These are phyloP conservation scores for Chironomus riparius DNA, from an alignment of 2,888 invertebrate species.

Conservation along the genomic window DNA sequence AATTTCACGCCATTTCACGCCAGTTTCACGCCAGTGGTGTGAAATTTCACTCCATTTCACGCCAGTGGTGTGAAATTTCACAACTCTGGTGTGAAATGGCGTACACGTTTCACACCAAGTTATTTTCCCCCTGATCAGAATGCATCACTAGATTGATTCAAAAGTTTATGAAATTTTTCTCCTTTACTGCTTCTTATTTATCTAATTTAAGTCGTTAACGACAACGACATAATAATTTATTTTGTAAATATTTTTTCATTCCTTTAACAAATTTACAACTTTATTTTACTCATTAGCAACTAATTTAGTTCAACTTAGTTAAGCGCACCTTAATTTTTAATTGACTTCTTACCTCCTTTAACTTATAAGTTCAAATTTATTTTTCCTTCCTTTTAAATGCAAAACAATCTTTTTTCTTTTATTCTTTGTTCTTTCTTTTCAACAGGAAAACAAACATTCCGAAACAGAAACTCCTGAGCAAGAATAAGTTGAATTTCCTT, in stretches of 20 bases:
- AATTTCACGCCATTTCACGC: no score
- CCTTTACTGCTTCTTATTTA: no score
- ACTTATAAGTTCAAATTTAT: background rate
- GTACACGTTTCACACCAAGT: no score
- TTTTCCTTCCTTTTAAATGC: background rate
- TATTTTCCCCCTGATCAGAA: no score
- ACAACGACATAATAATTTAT: background rate
- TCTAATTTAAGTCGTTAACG: no score
- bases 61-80: no score
- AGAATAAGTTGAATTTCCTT: constrained; percentile 6
- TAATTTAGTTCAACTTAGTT: background rate
- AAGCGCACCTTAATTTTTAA: background rate
- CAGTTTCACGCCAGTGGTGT: no score
- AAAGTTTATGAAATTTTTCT: no score
- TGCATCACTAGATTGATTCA: no score
- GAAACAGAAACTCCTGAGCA: constrained; percentile 17
- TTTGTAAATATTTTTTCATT: background rate
- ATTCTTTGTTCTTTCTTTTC: background rate
- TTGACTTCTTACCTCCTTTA: background rate
- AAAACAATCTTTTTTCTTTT: background rate
- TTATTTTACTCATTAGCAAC: background rate
- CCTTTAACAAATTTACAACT: background rate
- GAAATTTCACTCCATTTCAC: no score
- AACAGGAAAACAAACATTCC: constrained; percentile 24
- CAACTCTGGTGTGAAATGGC: no score